Percentiles rank a stretch among this genome's conserved stretches.
These are phyloP conservation scores for Spisula subtruncata DNA, from an alignment of 2,888 invertebrate genomes.

Conservation along the genomic window DNA sequence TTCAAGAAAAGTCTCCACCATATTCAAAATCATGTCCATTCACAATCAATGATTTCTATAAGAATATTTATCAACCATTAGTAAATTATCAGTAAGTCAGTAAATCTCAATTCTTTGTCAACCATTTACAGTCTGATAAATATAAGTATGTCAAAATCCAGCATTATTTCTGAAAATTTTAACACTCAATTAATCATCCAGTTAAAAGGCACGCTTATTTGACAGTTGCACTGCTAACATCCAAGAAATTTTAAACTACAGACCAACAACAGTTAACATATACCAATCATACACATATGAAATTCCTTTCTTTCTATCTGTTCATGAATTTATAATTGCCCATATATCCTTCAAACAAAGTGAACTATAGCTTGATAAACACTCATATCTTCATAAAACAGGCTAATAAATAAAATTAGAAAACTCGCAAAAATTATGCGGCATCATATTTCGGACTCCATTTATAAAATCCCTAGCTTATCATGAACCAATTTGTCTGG, in stretches of 20 bases:
- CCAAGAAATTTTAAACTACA: not conserved
- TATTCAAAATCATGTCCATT: not conserved
- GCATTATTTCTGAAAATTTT: not conserved
- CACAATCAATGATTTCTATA: not conserved
- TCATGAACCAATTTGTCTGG: conserved; percentile 31
- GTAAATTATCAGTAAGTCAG: not conserved
- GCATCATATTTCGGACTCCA: not conserved
- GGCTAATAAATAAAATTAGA: conserved; percentile 19
- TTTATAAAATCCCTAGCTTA: not conserved
- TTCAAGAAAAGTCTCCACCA: not conserved
- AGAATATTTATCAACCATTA: not conserved
- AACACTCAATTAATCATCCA: not conserved
- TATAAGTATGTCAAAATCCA: not conserved
- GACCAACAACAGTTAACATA: not conserved
- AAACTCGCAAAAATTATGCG: not conserved
- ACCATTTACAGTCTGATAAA: not conserved
- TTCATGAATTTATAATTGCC: not conserved
- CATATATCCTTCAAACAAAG: not conserved
- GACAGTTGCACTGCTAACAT: not conserved
- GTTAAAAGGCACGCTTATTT: not conserved
- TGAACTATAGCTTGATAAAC: not conserved
- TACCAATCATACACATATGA: not conserved
- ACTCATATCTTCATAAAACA: conserved; percentile 15
- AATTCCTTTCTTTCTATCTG: not conserved
- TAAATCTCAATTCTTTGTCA: conserved; percentile 12